Evolutionary conservation across 35 echinoderm and acorn worm species (phyloP).

Genomic region (Ptychodera flava): DNA sequence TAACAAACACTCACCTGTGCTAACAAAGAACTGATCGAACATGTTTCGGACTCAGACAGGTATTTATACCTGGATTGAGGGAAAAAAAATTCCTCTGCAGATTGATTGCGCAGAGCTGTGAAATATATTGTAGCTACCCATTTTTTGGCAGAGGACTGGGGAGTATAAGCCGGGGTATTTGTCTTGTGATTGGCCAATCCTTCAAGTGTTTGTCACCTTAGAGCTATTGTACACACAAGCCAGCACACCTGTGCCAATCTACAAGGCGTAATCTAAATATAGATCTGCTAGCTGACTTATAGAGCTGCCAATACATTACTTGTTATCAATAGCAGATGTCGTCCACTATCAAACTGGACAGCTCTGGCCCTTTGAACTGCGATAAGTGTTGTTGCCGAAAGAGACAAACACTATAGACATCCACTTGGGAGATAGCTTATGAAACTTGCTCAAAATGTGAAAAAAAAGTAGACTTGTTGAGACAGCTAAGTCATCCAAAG

Average conservation of each 20-base stretch:
- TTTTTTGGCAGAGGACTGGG: no score
- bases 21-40: neutral
- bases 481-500: no score
- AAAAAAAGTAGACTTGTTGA: no score
- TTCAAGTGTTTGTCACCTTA: neutral
- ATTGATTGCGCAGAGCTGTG: no score
- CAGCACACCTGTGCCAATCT: neutral
- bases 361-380: neutral
- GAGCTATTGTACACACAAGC: neutral
- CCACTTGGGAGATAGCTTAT: no score
- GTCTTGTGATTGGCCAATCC: neutral
- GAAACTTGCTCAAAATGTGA: no score
- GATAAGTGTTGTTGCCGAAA: neutral
- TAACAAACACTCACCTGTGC: neutral
- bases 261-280: neutral
- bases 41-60: no score
- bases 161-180: neutral
- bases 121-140: no score
- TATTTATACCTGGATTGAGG: no score
- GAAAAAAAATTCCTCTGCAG: no score
- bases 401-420: neutral
- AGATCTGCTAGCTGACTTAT: neutral
- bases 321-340: neutral
- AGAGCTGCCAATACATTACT: neutral
- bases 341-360: neutral